Base-by-base conservation (phyloP, 1,140 invertebrate species). In the Diuraphis noxia region DNA sequence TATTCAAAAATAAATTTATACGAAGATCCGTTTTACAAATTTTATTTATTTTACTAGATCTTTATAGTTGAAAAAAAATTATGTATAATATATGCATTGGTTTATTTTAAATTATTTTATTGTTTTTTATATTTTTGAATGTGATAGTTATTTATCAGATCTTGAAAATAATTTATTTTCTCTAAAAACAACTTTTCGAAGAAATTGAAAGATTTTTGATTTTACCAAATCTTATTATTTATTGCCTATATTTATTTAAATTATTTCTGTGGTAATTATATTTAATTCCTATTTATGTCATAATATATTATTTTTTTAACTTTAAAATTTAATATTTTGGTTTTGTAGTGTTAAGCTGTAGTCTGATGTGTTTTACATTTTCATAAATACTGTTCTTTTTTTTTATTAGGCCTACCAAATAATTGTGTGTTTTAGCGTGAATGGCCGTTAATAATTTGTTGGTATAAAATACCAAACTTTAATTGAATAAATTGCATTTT, bases 191-290 rank as follows among this genome's bases (percentile, higher is more conserved):
- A 38, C 8, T 56, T 56, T 56, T 88, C 13, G 38, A 36, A 36
- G 34, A 56, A 87, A 87, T 56, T 88, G 19, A 56, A 4, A 21
- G 43, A 85, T 85, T 82, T 82, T 46, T 88, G 13, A 63, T 88
- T 88, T 88, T 63, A 63, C 86, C 52, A 56, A 63, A 49, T 52
- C 21, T 56, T 36, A 38, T 38, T 52, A 87, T 81, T 81, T 81
- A 81, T 87, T 38, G 25, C 85, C 86, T 88, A 86, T 88, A 88
- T 88, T 88, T 88, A 88, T 88, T 88, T 88, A 88, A 88, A 88
- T 88, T 88, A 88, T 88, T 88, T 88, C 52, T 88, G 49, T 88
- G 86, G 86, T 88, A 88, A 88, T 85, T 49, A 49, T 85, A 46
- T 85, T 46, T 46, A 85, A 85, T 88, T 88, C 86, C 86, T 88